phyloP scores from a whole-genome alignment of 2,888 invertebrate species.

The Pyrocoelia pectoralis region DNA sequence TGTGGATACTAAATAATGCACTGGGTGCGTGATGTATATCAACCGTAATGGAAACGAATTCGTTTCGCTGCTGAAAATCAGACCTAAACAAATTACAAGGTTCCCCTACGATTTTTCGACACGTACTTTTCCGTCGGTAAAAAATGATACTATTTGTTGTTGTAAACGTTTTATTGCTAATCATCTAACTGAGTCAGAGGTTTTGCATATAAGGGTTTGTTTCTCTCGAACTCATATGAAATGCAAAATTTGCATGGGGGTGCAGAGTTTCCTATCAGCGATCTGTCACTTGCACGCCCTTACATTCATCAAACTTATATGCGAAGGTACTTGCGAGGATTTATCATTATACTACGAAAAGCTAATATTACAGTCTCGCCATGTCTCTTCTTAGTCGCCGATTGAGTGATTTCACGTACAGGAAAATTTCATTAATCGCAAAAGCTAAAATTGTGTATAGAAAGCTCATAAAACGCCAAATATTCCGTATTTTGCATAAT shows the following conservation, averaged over 20 bases:
- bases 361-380: background rate
- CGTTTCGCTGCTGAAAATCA: conserved; percentile 51
- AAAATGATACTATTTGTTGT: conserved; percentile 48
- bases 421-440: conserved; percentile 30
- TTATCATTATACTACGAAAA: background rate
- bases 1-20: conserved; percentile 56
- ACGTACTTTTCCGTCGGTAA: conserved; percentile 43
- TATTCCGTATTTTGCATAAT: conserved; percentile 39
- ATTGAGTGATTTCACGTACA: background rate
- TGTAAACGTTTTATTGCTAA: conserved; percentile 49
- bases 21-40: conserved; percentile 55
- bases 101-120: conserved; percentile 41
- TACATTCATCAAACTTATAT: conserved; percentile 10
- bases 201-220: conserved; percentile 41
- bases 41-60: conserved; percentile 50
- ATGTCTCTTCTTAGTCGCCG: background rate
- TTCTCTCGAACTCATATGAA: conserved; percentile 2
- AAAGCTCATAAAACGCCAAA: conserved; percentile 30
- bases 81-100: conserved; percentile 48
- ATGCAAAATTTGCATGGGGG: conserved; percentile 2
- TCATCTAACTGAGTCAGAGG: conserved; percentile 43
- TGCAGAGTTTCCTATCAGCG: conserved; percentile 1
- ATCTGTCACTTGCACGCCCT: conserved; percentile 7
- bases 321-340: background rate
- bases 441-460: conserved; percentile 25